Evolutionary conservation across 1,140 invertebrate genomes (phyloP).

Genomic region (Dendrolimus kikuchii): DNA sequence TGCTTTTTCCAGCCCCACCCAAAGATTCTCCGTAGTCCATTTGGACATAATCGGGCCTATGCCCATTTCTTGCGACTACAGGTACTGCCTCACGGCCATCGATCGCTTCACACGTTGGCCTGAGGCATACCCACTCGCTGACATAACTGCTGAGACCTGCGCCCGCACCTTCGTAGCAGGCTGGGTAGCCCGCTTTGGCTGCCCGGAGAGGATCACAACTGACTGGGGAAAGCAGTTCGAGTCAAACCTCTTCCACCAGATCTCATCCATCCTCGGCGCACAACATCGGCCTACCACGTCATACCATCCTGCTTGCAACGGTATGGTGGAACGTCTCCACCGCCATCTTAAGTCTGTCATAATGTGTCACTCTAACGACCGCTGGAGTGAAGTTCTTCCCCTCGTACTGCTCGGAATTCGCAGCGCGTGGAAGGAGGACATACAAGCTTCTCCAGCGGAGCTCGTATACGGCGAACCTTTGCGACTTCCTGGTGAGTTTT

Average conservation of each 20-base stretch:
- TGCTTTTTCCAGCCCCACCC: neutral
- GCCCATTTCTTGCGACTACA: conserved; percentile 24
- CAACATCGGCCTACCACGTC: neutral
- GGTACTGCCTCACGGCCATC: conserved; percentile 1
- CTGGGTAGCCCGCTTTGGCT: conserved; percentile 5
- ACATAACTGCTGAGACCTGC: conserved; percentile 3
- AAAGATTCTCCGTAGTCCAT: conserved; percentile 16
- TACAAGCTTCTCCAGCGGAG: too few species aligned
- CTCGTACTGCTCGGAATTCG: too few species aligned
- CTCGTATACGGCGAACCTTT: too few species aligned
- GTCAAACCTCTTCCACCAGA: neutral
- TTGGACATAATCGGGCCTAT: conserved; percentile 38
- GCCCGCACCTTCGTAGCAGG: neutral
- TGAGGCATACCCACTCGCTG: neutral
- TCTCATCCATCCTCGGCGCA: neutral
- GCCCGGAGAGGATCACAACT: conserved; percentile 3
- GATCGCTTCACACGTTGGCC: neutral
- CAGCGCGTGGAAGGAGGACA: too few species aligned
- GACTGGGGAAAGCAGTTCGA: conserved; percentile 3
- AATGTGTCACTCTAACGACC: too few species aligned
- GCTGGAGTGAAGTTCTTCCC: too few species aligned
- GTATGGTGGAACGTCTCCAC: too few species aligned
- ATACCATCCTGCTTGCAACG: neutral
- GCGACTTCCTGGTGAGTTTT: too few species aligned
- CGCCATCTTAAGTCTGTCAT: too few species aligned